Percentiles rank a stretch among this genome's conserved stretches.
Evolutionary conservation across 1,140 invertebrate genomes (phyloP).

Genomic region (Bombus difficillimus): DNA sequence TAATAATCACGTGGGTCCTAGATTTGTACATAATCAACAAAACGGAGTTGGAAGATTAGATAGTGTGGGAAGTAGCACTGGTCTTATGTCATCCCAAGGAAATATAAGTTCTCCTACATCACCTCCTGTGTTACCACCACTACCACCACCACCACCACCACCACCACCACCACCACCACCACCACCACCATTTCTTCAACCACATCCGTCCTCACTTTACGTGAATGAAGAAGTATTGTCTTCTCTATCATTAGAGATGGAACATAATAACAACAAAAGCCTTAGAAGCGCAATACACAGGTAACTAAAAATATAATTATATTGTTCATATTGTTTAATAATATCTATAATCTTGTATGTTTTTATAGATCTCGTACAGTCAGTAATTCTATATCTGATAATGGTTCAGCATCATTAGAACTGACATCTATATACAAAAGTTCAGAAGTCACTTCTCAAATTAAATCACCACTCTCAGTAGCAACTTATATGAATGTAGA

Average conservation of each 20-base stretch:
- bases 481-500: constrained; percentile 80
- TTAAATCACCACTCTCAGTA: constrained; percentile 53
- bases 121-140: constrained; percentile 75
- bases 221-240: constrained; percentile 79
- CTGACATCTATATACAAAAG: constrained; percentile 47
- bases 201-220: constrained; percentile 78
- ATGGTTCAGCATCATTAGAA: constrained; percentile 68
- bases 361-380: constrained; percentile 73
- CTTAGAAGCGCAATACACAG: constrained; percentile 76
- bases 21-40: constrained; percentile 80
- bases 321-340: not conserved
- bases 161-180: too few species aligned
- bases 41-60: constrained; percentile 79
- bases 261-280: constrained; percentile 81
- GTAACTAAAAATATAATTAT: constrained; percentile 56
- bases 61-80: constrained; percentile 83
- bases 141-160: constrained; percentile 74
- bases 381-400: constrained; percentile 74
- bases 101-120: constrained; percentile 82
- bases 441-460: constrained; percentile 53
- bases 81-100: constrained; percentile 83
- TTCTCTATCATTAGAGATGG: constrained; percentile 73
- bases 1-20: constrained; percentile 71
- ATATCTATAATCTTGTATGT: constrained; percentile 5
- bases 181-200: constrained; percentile 70